Evolutionary conservation across 2,888 invertebrate genomes (phyloP).

Genomic region (Acheta domesticus): DNA sequence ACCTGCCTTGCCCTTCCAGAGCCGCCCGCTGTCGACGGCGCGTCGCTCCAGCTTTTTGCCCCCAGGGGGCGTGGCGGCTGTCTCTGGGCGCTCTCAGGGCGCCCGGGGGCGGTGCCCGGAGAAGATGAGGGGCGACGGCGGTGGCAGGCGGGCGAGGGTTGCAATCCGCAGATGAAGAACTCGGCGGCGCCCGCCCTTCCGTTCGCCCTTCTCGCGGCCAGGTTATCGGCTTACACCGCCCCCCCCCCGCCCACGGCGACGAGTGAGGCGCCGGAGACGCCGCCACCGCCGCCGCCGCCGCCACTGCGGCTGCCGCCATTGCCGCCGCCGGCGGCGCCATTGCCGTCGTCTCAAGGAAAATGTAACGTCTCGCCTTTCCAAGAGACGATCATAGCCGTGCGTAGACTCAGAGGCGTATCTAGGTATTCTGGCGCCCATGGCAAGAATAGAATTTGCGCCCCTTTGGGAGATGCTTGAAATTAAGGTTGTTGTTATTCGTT

Average conservation of each 20-base stretch:
- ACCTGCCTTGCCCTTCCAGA: background rate
- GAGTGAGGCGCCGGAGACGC: too few relatives aligned
- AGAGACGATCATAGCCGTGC: too few relatives aligned
- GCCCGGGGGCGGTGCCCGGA: background rate
- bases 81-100: background rate
- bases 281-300: too few relatives aligned
- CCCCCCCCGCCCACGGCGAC: background rate
- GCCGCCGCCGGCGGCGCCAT: too few relatives aligned
- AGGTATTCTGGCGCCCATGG: too few relatives aligned
- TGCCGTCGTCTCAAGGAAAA: too few relatives aligned
- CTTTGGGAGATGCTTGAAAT: too few relatives aligned
- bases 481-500: too few relatives aligned
- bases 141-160: background rate
- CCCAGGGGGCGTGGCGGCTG: background rate
- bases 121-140: conserved; percentile 7
- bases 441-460: too few relatives aligned
- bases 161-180: background rate
- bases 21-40: background rate
- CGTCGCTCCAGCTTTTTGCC: background rate
- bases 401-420: too few relatives aligned
- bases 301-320: too few relatives aligned
- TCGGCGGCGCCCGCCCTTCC: background rate
- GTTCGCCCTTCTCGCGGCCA: background rate
- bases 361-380: too few relatives aligned
- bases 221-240: background rate